Evolutionary conservation across 2,888 invertebrate species (phyloP).

Genomic region (Agrochola lychnidis): DNA sequence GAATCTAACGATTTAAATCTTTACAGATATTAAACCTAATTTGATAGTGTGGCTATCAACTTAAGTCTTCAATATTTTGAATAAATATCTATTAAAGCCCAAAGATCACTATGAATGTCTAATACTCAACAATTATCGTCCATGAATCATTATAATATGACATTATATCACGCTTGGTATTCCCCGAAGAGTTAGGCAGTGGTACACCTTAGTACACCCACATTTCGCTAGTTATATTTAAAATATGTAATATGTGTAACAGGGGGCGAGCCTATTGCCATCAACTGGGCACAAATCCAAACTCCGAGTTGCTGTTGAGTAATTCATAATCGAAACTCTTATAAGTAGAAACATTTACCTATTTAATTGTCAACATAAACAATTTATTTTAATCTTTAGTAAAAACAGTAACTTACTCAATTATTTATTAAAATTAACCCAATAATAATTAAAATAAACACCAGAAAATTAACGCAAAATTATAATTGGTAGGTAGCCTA

Average conservation of each 20-base stretch:
- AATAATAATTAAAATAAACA: conserved; percentile 37
- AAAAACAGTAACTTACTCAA: neutral
- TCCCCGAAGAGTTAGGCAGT: no score
- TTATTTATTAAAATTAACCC: conserved; percentile 16
- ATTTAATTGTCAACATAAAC: neutral
- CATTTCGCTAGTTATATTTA: no score
- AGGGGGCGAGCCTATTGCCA: no score
- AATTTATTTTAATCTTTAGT: neutral
- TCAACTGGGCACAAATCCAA: no score
- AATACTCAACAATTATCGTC: neutral
- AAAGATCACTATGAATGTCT: no score
- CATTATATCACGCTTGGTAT: no score
- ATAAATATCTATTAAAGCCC: neutral
- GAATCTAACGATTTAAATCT: no score
- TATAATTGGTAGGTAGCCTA: conserved; percentile 53
- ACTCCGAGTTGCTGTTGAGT: no score
- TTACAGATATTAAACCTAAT: neutral
- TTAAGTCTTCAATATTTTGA: neutral
- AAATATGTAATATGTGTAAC: no score
- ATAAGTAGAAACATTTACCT: neutral
- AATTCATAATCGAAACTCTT: neutral
- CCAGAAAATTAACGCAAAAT: conserved; percentile 10
- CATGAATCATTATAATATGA: neutral
- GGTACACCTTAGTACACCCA: no score
- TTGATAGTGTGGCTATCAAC: neutral